These are phyloP conservation scores for Globodera rostochiensis DNA, from an alignment of 1,140 invertebrate species.

Conservation along the genomic window DNA sequence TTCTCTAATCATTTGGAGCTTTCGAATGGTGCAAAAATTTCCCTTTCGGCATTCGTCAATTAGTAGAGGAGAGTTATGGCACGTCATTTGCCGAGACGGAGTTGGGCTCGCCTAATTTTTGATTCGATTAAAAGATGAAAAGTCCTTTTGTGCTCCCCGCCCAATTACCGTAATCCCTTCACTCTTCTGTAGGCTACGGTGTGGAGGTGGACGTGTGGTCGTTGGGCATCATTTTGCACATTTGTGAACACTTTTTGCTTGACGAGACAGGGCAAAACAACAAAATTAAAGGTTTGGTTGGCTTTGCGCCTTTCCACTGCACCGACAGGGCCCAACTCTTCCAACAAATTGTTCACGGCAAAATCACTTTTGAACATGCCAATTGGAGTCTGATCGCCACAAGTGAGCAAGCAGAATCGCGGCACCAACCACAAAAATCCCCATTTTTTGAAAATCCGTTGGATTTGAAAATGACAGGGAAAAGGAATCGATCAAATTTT, in stretches of 20 bases:
- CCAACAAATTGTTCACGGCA: conserved; percentile 42
- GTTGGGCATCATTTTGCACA: conserved; percentile 49
- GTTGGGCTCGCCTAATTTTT: too few species aligned
- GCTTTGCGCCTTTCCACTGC: conserved; percentile 54
- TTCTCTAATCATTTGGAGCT: too few species aligned
- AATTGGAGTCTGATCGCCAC: conserved; percentile 44
- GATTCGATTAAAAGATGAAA: too few species aligned
- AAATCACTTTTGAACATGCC: conserved; percentile 39
- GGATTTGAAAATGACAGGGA: neutral
- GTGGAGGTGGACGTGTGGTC: conserved; percentile 56
- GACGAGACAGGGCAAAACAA: neutral
- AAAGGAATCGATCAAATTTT: conserved; percentile 18
- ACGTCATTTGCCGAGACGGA: too few species aligned
- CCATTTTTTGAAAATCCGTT: conserved; percentile 3
- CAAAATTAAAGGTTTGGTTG: conserved; percentile 31
- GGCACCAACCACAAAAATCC: too few species aligned
- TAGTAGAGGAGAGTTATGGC: too few species aligned
- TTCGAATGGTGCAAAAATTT: too few species aligned
- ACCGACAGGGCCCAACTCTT: conserved; percentile 39
- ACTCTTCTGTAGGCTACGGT: conserved; percentile 44
- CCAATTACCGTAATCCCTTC: neutral
- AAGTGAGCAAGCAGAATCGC: conserved; percentile 18
- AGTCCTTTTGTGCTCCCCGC: too few species aligned
- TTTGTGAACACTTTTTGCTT: conserved; percentile 18
- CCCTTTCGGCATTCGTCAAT: too few species aligned